Conservation (phyloP, 2,888 invertebrate genomes). For the Platynereis dumerilii region DNA sequence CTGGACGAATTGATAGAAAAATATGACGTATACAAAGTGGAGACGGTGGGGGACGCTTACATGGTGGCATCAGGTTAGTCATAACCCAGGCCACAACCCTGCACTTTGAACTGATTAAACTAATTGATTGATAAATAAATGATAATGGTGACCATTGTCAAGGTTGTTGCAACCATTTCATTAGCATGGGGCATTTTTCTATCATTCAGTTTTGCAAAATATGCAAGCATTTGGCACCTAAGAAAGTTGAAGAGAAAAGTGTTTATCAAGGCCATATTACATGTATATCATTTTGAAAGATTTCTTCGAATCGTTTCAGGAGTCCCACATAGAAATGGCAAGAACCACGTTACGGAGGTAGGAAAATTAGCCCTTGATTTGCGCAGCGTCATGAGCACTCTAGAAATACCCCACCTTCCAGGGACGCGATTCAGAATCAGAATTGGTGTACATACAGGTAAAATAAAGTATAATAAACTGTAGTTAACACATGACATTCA, state of each 20-base stretch:
- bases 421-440: slow-evolving; percentile 45
- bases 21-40: slow-evolving; percentile 51
- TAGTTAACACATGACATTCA: neutral
- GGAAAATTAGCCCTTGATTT: slow-evolving; percentile 50
- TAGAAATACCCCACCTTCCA: slow-evolving; percentile 51
- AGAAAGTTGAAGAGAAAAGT: no score
- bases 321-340: slow-evolving; percentile 48
- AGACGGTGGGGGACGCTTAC: slow-evolving; percentile 46
- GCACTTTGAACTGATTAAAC: no score
- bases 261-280: no score
- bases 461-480: neutral
- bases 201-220: no score
- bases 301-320: slow-evolving; percentile 38
- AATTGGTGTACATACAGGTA: slow-evolving; percentile 51
- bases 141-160: no score
- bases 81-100: no score
- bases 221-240: no score
- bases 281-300: no score
- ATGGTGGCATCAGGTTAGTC: slow-evolving; percentile 43
- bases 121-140: no score
- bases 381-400: slow-evolving; percentile 44
- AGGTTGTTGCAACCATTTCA: no score
- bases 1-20: slow-evolving; percentile 47
- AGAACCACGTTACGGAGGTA: slow-evolving; percentile 48
- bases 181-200: no score